phyloP scores from a whole-genome alignment of 2,113 vertebrate species.

The Cyphomyrus discorhynchus region DNA sequence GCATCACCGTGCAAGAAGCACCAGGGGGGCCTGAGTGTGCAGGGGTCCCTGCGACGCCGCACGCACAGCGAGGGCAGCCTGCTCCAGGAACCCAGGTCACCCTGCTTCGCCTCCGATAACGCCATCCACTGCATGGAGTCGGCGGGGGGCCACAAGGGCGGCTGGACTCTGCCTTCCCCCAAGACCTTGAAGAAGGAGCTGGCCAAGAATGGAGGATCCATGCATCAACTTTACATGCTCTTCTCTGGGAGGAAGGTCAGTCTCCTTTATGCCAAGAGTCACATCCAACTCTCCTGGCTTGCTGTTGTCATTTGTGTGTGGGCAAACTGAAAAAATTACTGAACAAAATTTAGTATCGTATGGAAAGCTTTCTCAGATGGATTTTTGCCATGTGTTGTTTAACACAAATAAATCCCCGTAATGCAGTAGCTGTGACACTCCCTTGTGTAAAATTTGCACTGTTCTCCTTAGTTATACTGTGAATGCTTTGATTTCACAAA shows the following conservation, averaged over 20 bases:
- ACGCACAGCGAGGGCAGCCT: conserved; percentile 87
- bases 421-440: neutral
- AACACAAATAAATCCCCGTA: neutral
- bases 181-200: conserved; percentile 78
- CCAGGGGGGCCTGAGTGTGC: conserved; percentile 43
- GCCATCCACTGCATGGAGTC: conserved; percentile 65
- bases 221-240: conserved; percentile 74
- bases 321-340: neutral
- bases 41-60: conserved; percentile 68
- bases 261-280: neutral
- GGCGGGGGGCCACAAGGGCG: conserved; percentile 27
- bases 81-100: conserved; percentile 67
- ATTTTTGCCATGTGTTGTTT: neutral
- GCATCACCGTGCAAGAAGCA: conserved; percentile 40
- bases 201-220: conserved; percentile 68
- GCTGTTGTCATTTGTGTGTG: neutral
- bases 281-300: neutral
- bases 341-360: neutral
- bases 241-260: conserved; percentile 77
- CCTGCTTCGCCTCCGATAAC: conserved; percentile 81
- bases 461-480: neutral
- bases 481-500: neutral
- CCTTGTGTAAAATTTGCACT: neutral
- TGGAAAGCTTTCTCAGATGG: neutral
- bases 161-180: conserved; percentile 65